Conservation (phyloP, 2,797 vertebrate species). For the Lutjanus campechanus region DNA sequence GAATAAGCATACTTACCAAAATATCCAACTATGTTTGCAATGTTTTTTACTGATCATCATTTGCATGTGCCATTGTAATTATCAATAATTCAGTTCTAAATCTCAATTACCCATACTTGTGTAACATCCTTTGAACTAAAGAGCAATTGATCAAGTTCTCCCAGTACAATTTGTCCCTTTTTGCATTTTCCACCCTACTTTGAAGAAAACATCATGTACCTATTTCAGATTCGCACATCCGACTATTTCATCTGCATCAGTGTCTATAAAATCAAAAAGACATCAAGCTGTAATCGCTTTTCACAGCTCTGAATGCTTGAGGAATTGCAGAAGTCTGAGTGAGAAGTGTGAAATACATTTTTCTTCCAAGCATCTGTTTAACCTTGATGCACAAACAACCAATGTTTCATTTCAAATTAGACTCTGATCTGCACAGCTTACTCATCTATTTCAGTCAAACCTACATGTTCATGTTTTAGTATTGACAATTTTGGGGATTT, state of each 20-base stretch:
- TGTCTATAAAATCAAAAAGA: slow-evolving; percentile 40
- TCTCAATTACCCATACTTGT: slow-evolving; percentile 6
- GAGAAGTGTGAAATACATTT: slow-evolving; percentile 53
- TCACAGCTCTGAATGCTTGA: slow-evolving; percentile 31
- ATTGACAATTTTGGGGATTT: slow-evolving; percentile 9
- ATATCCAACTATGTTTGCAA: neutral
- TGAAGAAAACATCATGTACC: slow-evolving; percentile 25
- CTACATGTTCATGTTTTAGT: neutral
- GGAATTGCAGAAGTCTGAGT: slow-evolving; percentile 26
- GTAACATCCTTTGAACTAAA: slow-evolving; percentile 1
- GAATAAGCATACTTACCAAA: neutral
- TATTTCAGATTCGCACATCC: slow-evolving; percentile 19
- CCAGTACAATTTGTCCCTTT: neutral
- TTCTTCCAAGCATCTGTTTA: slow-evolving; percentile 12
- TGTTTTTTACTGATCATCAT: slow-evolving; percentile 24
- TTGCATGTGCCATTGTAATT: neutral
- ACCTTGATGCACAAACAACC: slow-evolving; percentile 19
- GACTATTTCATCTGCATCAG: slow-evolving; percentile 20
- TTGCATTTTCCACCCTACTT: slow-evolving; percentile 21
- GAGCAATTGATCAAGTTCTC: slow-evolving; percentile 21
- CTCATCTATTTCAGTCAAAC: slow-evolving; percentile 15
- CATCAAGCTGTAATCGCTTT: slow-evolving; percentile 38
- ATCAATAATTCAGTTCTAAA: slow-evolving; percentile 3
- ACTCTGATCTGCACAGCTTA: slow-evolving; percentile 13
- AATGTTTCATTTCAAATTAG: slow-evolving; percentile 32